These are phyloP conservation scores for Osmerus mordax DNA, from an alignment of 2,113 vertebrate species.

Conservation along the genomic window DNA sequence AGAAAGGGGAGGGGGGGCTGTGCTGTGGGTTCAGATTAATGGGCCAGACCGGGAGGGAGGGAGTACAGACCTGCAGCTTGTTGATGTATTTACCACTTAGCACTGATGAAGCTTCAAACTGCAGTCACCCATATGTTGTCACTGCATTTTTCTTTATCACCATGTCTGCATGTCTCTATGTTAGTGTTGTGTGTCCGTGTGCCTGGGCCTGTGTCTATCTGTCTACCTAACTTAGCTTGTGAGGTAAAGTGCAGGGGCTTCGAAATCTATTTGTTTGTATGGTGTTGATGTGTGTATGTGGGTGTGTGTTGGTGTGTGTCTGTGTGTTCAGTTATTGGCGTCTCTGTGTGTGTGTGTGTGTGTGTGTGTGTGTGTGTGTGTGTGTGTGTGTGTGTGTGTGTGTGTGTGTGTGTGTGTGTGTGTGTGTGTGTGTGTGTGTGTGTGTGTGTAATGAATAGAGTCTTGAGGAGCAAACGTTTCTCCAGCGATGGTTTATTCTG, in stretches of 20 bases:
- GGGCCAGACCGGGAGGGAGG: slow-evolving; percentile 70
- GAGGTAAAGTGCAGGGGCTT: neutral
- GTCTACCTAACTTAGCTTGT: neutral
- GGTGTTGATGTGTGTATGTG: slow-evolving; percentile 9
- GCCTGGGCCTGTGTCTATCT: slow-evolving; percentile 1
- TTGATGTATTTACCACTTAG: slow-evolving; percentile 99
- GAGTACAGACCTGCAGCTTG: slow-evolving; percentile 73
- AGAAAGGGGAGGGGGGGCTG: slow-evolving; percentile 1
- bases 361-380: neutral
- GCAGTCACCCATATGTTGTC: slow-evolving; percentile 86
- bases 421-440: slow-evolving; percentile 13
- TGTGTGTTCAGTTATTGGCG: slow-evolving; percentile 15
- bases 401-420: neutral
- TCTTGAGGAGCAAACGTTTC: slow-evolving; percentile 41
- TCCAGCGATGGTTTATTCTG: slow-evolving; percentile 47
- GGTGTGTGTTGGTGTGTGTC: neutral
- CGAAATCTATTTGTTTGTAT: slow-evolving; percentile 3
- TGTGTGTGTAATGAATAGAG: slow-evolving; percentile 46
- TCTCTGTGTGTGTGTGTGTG: slow-evolving; percentile 5
- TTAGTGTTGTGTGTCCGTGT: slow-evolving; percentile 9
- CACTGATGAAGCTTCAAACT: slow-evolving; percentile 93
- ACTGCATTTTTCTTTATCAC: slow-evolving; percentile 86
- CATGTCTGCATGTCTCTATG: slow-evolving; percentile 49
- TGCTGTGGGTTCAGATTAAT: slow-evolving; percentile 71
- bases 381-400: slow-evolving; percentile 2